These are phyloP conservation scores for Macrotis lagotis DNA, from an alignment of 2,113 vertebrate genomes.

Conservation along the genomic window DNA sequence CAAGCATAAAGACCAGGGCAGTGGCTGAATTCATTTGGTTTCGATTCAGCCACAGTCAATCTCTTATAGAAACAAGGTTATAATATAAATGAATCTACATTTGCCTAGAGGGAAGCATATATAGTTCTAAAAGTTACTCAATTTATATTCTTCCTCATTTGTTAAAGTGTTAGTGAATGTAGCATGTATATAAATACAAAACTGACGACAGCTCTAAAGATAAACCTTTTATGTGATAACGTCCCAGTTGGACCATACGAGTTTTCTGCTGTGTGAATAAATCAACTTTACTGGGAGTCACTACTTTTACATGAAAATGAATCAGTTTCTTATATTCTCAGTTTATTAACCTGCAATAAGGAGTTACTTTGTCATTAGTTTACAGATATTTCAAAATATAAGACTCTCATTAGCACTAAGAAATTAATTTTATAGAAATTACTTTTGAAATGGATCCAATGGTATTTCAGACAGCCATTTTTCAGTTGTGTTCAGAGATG, in stretches of 20 bases:
- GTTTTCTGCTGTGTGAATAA: slow-evolving; percentile 66
- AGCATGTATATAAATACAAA: slow-evolving; percentile 62
- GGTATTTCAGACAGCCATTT: background rate
- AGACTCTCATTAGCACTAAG: slow-evolving; percentile 58
- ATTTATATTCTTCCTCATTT: slow-evolving; percentile 61
- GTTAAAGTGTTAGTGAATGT: slow-evolving; percentile 49
- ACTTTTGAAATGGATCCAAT: background rate
- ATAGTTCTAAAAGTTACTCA: slow-evolving; percentile 64
- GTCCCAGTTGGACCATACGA: slow-evolving; percentile 51
- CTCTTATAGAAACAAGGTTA: slow-evolving; percentile 47
- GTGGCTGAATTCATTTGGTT: slow-evolving; percentile 37
- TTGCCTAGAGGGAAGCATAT: slow-evolving; percentile 65
- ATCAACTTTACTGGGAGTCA: slow-evolving; percentile 60
- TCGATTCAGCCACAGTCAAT: slow-evolving; percentile 35
- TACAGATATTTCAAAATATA: slow-evolving; percentile 66
- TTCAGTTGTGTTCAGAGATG: background rate
- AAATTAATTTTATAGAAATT: slow-evolving; percentile 75
- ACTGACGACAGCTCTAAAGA: slow-evolving; percentile 68
- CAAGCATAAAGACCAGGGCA: background rate
- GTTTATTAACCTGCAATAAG: slow-evolving; percentile 73
- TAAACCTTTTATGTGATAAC: slow-evolving; percentile 59
- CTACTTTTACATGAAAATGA: slow-evolving; percentile 73
- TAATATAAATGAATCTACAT: slow-evolving; percentile 55
- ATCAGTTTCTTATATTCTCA: slow-evolving; percentile 60
- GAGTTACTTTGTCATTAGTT: slow-evolving; percentile 65